These are phyloP conservation scores for Watsonalla binaria DNA, from an alignment of 2,888 invertebrate species.

Conservation along the genomic window DNA sequence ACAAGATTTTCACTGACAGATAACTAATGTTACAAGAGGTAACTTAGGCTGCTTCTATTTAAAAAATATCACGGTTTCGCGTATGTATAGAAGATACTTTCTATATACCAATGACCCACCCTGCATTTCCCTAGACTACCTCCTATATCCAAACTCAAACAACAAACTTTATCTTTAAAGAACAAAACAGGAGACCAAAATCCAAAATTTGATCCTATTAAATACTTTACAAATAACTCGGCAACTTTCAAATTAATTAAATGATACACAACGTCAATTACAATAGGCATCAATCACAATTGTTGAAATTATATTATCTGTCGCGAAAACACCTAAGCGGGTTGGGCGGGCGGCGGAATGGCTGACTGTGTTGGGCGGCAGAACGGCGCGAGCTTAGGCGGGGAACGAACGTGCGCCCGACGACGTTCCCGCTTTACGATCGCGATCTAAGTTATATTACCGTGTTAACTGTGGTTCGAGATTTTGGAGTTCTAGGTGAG, in stretches of 20 bases:
- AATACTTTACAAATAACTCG: not conserved
- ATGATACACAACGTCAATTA: not conserved
- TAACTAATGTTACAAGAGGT: too few relatives aligned
- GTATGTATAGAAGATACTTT: too few relatives aligned
- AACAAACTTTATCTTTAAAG: not conserved
- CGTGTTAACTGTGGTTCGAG: constrained; percentile 6
- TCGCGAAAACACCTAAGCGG: not conserved
- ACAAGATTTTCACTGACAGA: too few relatives aligned
- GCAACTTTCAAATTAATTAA: not conserved
- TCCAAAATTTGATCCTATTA: not conserved
- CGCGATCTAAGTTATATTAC: constrained; percentile 47
- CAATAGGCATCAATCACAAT: not conserved
- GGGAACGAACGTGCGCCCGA: constrained; percentile 36
- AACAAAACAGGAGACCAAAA: not conserved
- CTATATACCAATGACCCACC: too few relatives aligned
- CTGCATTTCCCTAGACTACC: too few relatives aligned
- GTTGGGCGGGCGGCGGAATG: not conserved
- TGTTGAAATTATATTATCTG: not conserved
- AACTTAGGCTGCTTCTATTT: too few relatives aligned
- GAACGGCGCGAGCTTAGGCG: constrained; percentile 26
- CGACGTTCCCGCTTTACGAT: constrained; percentile 16
- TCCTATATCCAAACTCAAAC: not conserved
- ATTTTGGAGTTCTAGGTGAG: constrained; percentile 5
- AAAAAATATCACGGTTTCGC: too few relatives aligned
- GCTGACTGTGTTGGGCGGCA: constrained; percentile 9